Conservation (phyloP, 2,113 vertebrate genomes). For the Pangasianodon gigas region DNA sequence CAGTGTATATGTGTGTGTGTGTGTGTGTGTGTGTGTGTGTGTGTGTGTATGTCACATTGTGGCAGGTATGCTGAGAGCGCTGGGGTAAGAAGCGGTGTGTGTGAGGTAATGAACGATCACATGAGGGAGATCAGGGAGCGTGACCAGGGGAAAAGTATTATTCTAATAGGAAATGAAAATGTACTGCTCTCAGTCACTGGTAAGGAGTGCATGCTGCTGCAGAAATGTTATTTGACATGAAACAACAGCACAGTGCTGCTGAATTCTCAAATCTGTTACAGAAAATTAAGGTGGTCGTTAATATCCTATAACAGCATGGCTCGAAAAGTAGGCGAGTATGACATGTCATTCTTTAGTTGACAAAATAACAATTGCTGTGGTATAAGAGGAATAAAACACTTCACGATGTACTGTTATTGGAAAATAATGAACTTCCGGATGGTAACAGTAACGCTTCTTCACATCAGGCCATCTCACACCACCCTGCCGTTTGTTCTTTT, state of each 20-base stretch:
- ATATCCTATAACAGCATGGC: not conserved
- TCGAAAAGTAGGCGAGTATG: not conserved
- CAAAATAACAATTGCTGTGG: not conserved
- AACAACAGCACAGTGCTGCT: not conserved
- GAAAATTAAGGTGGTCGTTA: not conserved
- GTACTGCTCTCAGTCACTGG: not conserved
- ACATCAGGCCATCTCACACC: not conserved
- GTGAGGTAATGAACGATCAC: conserved; percentile 15
- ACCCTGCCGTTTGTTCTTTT: not conserved
- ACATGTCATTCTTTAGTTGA: not conserved
- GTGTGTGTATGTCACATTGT: not conserved
- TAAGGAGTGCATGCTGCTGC: not conserved
- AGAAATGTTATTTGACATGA: not conserved
- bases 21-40: conserved; percentile 15
- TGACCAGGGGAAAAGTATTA: conserved; percentile 6
- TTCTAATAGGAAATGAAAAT: not conserved
- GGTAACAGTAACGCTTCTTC: not conserved
- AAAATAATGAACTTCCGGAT: not conserved
- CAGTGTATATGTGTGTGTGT: not conserved
- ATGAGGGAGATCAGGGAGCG: not conserved
- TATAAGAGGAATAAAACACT: not conserved
- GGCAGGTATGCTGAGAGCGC: not conserved
- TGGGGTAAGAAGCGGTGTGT: not conserved
- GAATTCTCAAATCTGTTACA: not conserved
- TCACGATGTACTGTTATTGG: not conserved